These are phyloP conservation scores for Spodoptera littoralis DNA, from an alignment of 2,888 invertebrate species.

Conservation along the genomic window DNA sequence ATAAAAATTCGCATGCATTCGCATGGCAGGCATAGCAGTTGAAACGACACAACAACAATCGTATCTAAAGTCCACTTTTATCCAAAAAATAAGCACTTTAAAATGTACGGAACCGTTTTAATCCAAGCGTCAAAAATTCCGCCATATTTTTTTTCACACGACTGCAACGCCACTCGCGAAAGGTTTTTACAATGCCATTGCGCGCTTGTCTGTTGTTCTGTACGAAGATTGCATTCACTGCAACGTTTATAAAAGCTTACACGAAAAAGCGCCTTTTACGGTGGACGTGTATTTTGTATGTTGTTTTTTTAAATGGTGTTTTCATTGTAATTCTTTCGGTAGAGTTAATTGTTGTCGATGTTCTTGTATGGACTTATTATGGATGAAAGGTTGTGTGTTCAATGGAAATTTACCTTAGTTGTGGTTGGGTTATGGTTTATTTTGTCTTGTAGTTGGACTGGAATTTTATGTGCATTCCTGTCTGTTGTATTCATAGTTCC, in stretches of 20 bases:
- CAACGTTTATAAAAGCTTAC: conserved; percentile 69
- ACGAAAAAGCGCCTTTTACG: conserved; percentile 65
- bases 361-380: conserved; percentile 2
- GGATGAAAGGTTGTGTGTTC: not conserved
- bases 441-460: too few relatives aligned
- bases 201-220: conserved; percentile 64
- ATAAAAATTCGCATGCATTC: too few relatives aligned
- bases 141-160: conserved; percentile 48
- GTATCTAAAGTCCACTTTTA: not conserved
- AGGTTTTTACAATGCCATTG: conserved; percentile 64
- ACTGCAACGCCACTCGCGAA: conserved; percentile 49
- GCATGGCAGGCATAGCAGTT: too few relatives aligned
- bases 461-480: too few relatives aligned
- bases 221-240: conserved; percentile 69
- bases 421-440: too few relatives aligned
- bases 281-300: conserved; percentile 40
- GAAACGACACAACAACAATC: too few relatives aligned
- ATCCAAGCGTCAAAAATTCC: conserved; percentile 27
- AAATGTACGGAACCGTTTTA: conserved; percentile 44
- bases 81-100: not conserved
- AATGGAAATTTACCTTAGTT: too few relatives aligned
- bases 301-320: conserved; percentile 45
- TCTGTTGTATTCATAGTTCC: too few relatives aligned
- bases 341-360: conserved; percentile 41
- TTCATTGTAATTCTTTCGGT: conserved; percentile 29